Evolutionary conservation across 2,797 vertebrate species (phyloP), one percentile per base, ranked within the genome.

Genomic region (Onychomys leucogaster): DNA sequence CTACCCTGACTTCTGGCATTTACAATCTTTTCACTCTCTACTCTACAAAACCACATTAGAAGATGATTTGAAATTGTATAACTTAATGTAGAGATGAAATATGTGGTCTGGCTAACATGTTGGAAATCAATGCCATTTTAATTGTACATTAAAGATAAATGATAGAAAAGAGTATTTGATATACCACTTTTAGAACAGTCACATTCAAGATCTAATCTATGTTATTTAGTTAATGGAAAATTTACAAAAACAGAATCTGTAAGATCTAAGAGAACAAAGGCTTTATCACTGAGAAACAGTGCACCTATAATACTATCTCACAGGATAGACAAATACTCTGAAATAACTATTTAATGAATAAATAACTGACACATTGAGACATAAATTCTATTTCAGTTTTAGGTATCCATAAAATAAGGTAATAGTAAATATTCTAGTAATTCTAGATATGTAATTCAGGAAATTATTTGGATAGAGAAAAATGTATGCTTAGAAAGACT

Each of bases 61-160:
- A 65, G 34, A 86, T 52, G 71, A 43, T 90, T 49, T 95, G 85
- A 93, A 17, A 71, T 46, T 69, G 65, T 46, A 7, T 81, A 89
- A 94, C 6, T 83, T 49, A 69, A 82, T 84, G 2, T 65, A 77
- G 27, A 81, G 67, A 61, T 61, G 34, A 81, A 89, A 76, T 43
- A 49, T 55, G 69, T 6, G 27, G 23, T 89, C 78, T 88, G 65
- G 57, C 27, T n/a, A 90, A 55, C 23, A 88, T 55, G 17, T 25
- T 27, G 37, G 32, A 80, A 81, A 84, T 49, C 57, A 83, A 57
- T 10, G 41, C 29, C 27, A 80, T 46, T 86, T 92, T 75, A 90
- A 81, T 1, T 87, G 9, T 59, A 96, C 23, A 43, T 57, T 84
- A 19, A 96, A 76, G 52, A 63, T 46, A n/a, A 95, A 89, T 85